Evolutionary conservation across 2,797 vertebrate species (phyloP), one percentile per base, ranked within the genome.

Genomic region (Sylvia borin): DNA sequence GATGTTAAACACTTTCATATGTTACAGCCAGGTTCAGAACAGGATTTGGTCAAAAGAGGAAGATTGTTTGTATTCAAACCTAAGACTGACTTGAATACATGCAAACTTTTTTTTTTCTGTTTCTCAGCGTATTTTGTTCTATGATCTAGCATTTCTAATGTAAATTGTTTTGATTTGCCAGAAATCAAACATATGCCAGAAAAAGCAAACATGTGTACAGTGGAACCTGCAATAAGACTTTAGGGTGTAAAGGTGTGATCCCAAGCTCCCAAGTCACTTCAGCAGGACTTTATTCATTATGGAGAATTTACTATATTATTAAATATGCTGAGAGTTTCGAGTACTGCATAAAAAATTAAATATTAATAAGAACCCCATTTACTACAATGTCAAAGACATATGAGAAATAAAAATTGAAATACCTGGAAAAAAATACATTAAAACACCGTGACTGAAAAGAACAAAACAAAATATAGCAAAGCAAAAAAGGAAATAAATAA

Each of bases 401-500:
- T 3, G 14, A 94, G 73, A 90, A 93, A 78, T 62, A 71, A 90
- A 72, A 92, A 79, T 20, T 71, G 77, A 90, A 93, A 82, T 50
- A 91, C 61, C 45, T 83, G 27, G 47, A 31, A 96, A 93, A 93
- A 93, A 91, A 48, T 31, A 15, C 3, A 1, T 77, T 94, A 90
- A 95, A 85, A 74, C 18, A 51, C 10, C 72, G 25, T 65, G 68
- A 75, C 82, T 90, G 74, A 80, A 84, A 91, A 89, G 72, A 96
- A 87, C 75, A 83, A 89, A 95, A 67, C 11, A 67, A 92, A 96
- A 77, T 38, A 83, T 4, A 92, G 47, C 13, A 85, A 90, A 92
- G 45, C 45, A 82, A 92, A 94, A 95, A 89, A 53, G 26, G n/a
- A 95, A 88, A 77, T 94, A 86, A 95, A 97, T 95, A 86, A 95